phyloP scores from a whole-genome alignment of 2,888 invertebrate species.

The Mesorhabditis sp. region DNA sequence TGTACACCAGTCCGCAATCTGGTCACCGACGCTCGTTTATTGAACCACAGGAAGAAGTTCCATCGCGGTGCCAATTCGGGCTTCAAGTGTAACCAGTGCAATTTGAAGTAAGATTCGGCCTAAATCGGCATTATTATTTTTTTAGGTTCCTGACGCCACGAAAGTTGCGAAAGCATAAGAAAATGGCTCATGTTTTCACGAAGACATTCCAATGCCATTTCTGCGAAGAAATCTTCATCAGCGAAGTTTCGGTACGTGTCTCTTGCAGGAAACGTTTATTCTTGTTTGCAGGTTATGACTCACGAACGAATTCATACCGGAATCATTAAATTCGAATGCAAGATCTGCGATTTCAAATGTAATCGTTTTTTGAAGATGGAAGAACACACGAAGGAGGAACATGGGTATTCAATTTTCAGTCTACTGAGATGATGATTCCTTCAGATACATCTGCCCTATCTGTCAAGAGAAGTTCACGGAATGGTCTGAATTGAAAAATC shows the following conservation, averaged over 20 bases:
- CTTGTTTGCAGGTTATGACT: constrained; percentile 41
- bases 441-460: constrained; percentile 57
- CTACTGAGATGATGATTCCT: constrained; percentile 25
- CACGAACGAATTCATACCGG: constrained; percentile 59
- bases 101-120: constrained; percentile 40
- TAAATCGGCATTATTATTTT: background rate
- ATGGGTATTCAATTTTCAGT: constrained; percentile 10
- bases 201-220: constrained; percentile 55
- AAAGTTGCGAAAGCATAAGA: constrained; percentile 55
- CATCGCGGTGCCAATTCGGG: constrained; percentile 52
- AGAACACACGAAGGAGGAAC: constrained; percentile 44
- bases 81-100: constrained; percentile 55
- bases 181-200: constrained; percentile 54
- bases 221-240: constrained; percentile 52
- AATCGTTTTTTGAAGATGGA: constrained; percentile 53
- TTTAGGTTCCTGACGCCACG: constrained; percentile 36
- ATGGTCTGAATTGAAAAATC: constrained; percentile 56
- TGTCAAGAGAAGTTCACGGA: constrained; percentile 49
- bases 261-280: too few species aligned
- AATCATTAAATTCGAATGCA: constrained; percentile 57
- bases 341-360: constrained; percentile 40
- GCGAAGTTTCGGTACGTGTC: constrained; percentile 29
- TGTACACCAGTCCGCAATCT: constrained; percentile 56
- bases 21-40: constrained; percentile 41
- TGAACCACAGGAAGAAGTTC: constrained; percentile 37